Evolutionary conservation across 2,888 invertebrate genomes (phyloP), one percentile per base, ranked within the genome.

Genomic region (Barypeithes pellucidus): DNA sequence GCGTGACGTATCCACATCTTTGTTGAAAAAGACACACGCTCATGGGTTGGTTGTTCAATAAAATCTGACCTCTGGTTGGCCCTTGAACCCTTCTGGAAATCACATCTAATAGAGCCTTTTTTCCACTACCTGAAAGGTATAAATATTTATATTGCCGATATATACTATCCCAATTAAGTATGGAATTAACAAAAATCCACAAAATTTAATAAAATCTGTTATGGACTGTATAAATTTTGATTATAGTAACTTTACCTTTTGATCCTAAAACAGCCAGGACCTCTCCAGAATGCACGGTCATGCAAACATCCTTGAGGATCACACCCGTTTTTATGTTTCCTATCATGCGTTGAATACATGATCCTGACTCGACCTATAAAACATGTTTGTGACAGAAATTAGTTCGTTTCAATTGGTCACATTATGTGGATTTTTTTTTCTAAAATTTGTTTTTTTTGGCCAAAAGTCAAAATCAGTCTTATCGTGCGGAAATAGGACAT

Each of bases 211-310:
- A 5, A 24, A 24, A 24, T 24, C 3, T 24, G 24, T 29, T n/a
- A n/a, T n/a, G n/a, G n/a, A n/a, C n/a, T n/a, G n/a, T n/a, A n/a
- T n/a, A n/a, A n/a, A n/a, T n/a, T n/a, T n/a, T n/a, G n/a, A n/a
- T n/a, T n/a, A n/a, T n/a, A n/a, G n/a, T n/a, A n/a, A n/a, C n/a
- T 20, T 45, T 83, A 92, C 96, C 97, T 89, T 96, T 96, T 0
- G 97, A 96, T 9, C 98, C 98, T 45, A 97, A 87, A 71, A 98
- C 92, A 36, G 97, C 97, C 82, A 97, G 92, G 65, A 98, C 95
- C 86, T 98, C 97, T 4, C 97, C 97, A 60, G 96, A 95, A 82
- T 95, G 94, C 0, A 97, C 95, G 75, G 93, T 93, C 81, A 97
- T 91, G 18, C 95, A 95, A 5, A 98, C 95, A 87, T 97, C 97